A percentile compares a stretch with the other conserved stretches of the same genome.
phyloP scores from a whole-genome alignment of 2,888 invertebrate species.

The Drosophila basisetae region DNA sequence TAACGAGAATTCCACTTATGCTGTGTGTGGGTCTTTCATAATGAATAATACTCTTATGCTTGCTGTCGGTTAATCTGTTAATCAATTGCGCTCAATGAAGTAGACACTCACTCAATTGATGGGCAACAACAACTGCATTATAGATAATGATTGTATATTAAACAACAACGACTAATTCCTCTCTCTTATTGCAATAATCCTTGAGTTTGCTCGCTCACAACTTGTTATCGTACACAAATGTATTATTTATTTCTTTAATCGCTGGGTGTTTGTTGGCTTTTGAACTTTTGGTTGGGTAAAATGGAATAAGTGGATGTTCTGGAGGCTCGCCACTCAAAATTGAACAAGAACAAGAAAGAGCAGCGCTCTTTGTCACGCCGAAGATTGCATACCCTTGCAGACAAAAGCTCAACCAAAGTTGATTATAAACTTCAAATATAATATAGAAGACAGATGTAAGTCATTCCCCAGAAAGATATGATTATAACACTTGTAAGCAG shows the following conservation, averaged over 20 bases:
- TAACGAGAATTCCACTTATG: constrained; percentile 65
- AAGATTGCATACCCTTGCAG: constrained; percentile 2
- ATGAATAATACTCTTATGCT: constrained; percentile 26
- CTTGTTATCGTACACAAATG: constrained; percentile 37
- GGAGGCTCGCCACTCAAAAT: constrained; percentile 44
- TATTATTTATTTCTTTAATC: constrained; percentile 62
- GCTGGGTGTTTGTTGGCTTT: constrained; percentile 61
- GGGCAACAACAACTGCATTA: constrained; percentile 26
- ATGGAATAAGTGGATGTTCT: not conserved
- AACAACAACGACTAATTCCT: constrained; percentile 15
- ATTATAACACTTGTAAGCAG: not conserved
- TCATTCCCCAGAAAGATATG: not conserved
- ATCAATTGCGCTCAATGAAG: constrained; percentile 69
- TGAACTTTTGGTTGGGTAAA: constrained; percentile 60
- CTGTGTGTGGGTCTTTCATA: constrained; percentile 34
- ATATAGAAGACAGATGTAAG: not conserved
- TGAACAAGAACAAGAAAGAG: not conserved
- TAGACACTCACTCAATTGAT: constrained; percentile 64
- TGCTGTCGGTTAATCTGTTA: constrained; percentile 63
- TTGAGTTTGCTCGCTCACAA: constrained; percentile 50
- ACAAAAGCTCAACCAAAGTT: not conserved
- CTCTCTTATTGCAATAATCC: constrained; percentile 63
- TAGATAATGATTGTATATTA: constrained; percentile 23
- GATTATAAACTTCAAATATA: not conserved
- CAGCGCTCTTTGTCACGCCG: not conserved